Base-by-base conservation (phyloP, 2,113 vertebrate genomes). In the Barbus barbus region DNA sequence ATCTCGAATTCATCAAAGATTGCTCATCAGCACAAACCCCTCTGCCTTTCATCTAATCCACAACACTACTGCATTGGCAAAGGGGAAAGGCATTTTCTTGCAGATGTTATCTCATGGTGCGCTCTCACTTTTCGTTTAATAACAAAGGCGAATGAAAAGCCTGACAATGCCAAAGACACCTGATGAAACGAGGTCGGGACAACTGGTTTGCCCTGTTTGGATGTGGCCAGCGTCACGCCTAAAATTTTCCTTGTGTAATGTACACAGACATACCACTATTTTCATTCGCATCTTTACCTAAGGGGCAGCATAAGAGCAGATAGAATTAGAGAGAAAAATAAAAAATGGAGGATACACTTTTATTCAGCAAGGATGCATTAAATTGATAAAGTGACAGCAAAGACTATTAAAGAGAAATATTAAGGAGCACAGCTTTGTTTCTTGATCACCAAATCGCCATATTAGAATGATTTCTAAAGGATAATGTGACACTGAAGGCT, bases 171-270 rank as follows among this genome's bases (percentile, higher is more conserved):
- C 8, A 61, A 28, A 6, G 24, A 48, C 41, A 26, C 6, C 13
- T 26, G n/a, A 26, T 65, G 24, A 46, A 16, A 46, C 8, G 1
- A 61, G 46, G 74, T 71, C 5, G 12, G 41, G 78, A 80, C 38
- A 85, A 85, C 83, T 73, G 83, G 77, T 60, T 85, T 61, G 36
- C 67, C 69, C 65, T 80, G 83, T 85, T 85, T 85, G 78, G 65
- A 74, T 60, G 67, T 51, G 26, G 38, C 65, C 13, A 61, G 14
- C 1, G 51, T 60, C 65, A 85, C 38, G 2, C 38, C 75, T 79
- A 20, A 84, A 79, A 18, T 5, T 44, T 18, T 84, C 63, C 18
- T 41, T 28, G n/a, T 26, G 38, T 83, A 26, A 33, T 51, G 56
- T 31, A 44, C 13, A 84, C 61, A 84, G 26, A 79, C 18, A 9